Base-by-base conservation (phyloP, 2,113 vertebrate genomes). In the Irena cyanogastra region DNA sequence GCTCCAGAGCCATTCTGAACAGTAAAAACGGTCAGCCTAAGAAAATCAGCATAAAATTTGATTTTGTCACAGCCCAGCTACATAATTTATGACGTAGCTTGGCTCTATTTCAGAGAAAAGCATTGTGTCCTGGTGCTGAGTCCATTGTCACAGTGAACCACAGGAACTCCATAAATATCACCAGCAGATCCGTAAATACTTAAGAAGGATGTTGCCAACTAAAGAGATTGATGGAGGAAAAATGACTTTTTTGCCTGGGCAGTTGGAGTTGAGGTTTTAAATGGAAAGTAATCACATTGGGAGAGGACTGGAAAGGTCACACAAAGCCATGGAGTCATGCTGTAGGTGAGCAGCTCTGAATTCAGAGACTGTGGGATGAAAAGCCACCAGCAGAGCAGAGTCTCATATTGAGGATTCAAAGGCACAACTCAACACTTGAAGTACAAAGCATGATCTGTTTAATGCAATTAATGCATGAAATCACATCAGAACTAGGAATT, bases 191-290 rank as follows among this genome's bases (percentile, higher is more conserved):
- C 0, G 2, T 20, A 93, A 88, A 65, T 64, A 65, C 53, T 54
- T 47, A 6, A 86, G 72, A 61, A 91, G 71, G 42, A 90, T 4
- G 0, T 8, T 77, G 80, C 42, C 71, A 92, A n/a, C 37, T 39
- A 15, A 68, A 85, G 27, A 82, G 49, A 83, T 8, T 37, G 70
- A 90, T 44, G 31, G 54, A 86, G 26, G 45, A 80, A 77, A 74
- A 88, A 57, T 6, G 9, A 69, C 44, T 42, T 82, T 87, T 85
- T 83, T 79, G 52, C 30, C 82, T 14, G 23, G 37, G 53, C 50
- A 74, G 44, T 50, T 3, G 15, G 75, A 77, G 14, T 27, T 93
- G 94, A 96, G 83, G 92, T 61, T 93, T 95, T 87, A 89, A 93
- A 87, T 71, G 47, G 69, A 0, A 3, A 85, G 10, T 14, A 47